Base-by-base conservation (phyloP, 2,113 vertebrate genomes). In the Panurus biarmicus region DNA sequence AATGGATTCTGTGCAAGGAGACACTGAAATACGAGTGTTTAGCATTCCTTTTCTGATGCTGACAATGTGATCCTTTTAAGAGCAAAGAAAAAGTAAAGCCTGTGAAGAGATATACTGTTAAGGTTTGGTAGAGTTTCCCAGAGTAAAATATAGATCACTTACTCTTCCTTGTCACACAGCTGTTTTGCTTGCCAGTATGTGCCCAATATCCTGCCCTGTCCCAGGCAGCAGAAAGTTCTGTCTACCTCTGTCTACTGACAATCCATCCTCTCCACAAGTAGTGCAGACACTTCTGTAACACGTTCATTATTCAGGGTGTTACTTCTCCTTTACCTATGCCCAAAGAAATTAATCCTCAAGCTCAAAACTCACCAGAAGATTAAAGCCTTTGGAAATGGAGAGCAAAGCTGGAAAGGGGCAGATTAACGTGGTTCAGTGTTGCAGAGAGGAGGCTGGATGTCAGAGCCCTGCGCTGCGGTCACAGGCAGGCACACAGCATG, bases 381-480 rank as follows among this genome's bases (percentile, higher is more conserved):
- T 40, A 42, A 73, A 87, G 72, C 5, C 18, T 58, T 9, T 26
- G 12, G 40, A 74, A 85, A 44, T 5, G 3, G 26, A 8, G 11
- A 22, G n/a, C 12, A 29, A 35, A 75, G 19, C 0, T 33, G 35
- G 53, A 31, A 44, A 36, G 51, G 44, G 31, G 19, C 0, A 0
- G 31, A 38, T 11, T 15, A 31, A 17, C 0, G 2, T 12, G 47
- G n/a, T 28, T 81, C 29, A 38, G 54, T 20, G 42, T 5, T 36
- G 22, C 69, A 72, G 77, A 54, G n/a, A 58, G 53, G 33, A 45
- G 58, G 35, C 54, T 73, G 85, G 73, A 35, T 64, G 74, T 58
- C 76, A 85, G 58, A 67, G 45, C 12, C 31, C 48, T 53, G 70
- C 4, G 10, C 54, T 36, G 80, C 0, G 2, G 85, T 72, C 61